A percentile compares a stretch with the other conserved stretches of the same genome.
Evolutionary conservation across 2,888 invertebrate species (phyloP).

Genomic region (Fabriciana adippe): DNA sequence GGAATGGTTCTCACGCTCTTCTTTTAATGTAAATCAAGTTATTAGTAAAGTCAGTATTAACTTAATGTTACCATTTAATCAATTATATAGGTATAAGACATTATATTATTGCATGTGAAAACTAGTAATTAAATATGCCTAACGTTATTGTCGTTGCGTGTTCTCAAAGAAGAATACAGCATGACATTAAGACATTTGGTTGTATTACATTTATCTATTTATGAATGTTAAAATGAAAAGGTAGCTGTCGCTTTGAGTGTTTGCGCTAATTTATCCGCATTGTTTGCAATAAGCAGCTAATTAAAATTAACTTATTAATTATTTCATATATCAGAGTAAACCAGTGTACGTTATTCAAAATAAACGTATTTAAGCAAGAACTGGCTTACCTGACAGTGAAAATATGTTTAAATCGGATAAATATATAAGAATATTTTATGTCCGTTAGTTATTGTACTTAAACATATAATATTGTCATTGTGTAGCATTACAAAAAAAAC

Average conservation of each 20-base stretch:
- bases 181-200: too few species aligned
- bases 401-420: too few species aligned
- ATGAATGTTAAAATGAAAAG: too few species aligned
- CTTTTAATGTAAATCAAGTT: constrained; percentile 4
- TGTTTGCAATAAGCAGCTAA: too few species aligned
- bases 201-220: too few species aligned
- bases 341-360: too few species aligned
- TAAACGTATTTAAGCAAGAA: too few species aligned
- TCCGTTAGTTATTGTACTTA: constrained; percentile 7
- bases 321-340: too few species aligned
- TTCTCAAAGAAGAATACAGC: not conserved
- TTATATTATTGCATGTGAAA: not conserved
- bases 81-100: not conserved
- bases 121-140: not conserved
- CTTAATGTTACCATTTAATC: constrained; percentile 12
- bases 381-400: too few species aligned
- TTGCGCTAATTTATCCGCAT: too few species aligned
- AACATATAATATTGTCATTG: not conserved
- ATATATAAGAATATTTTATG: not conserved
- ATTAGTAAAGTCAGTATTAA: constrained; percentile 32
- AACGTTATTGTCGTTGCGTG: not conserved
- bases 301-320: too few species aligned
- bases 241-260: too few species aligned
- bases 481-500: not conserved
- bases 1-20: constrained; percentile 25